Conservation (phyloP, 2,888 invertebrate species). For the Limnephilus rhombicus region DNA sequence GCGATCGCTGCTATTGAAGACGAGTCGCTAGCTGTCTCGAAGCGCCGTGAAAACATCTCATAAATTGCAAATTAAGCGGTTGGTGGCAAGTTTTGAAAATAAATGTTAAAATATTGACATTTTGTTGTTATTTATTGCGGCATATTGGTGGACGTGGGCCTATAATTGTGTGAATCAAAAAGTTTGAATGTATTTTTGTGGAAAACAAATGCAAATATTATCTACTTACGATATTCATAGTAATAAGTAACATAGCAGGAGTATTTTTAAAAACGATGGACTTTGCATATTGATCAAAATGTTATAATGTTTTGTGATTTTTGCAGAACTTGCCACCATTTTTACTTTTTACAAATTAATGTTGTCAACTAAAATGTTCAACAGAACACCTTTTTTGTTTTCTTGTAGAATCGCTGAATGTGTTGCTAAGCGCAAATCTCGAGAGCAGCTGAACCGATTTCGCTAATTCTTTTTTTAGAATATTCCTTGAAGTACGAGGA, state of each 20-base stretch:
- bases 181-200: neutral
- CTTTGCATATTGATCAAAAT: too few species aligned
- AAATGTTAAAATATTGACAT: neutral
- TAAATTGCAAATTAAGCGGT: slow-evolving; percentile 1
- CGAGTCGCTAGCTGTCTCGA: neutral
- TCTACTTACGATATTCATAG: neutral
- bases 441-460: too few species aligned
- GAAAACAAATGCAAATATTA: neutral
- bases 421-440: too few species aligned
- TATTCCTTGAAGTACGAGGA: too few species aligned
- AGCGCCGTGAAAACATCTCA: neutral
- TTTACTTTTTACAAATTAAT: too few species aligned
- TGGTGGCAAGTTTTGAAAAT: neutral
- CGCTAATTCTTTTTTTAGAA: too few species aligned
- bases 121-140: neutral
- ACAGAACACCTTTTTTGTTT: too few species aligned
- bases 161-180: neutral
- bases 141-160: neutral
- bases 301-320: too few species aligned
- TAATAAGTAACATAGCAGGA: neutral
- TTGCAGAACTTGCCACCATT: too few species aligned
- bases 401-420: too few species aligned
- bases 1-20: neutral
- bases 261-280: neutral
- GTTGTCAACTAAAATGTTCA: too few species aligned